Evolutionary conservation across 2,797 vertebrate genomes (phyloP).

Genomic region (Mycteria americana): DNA sequence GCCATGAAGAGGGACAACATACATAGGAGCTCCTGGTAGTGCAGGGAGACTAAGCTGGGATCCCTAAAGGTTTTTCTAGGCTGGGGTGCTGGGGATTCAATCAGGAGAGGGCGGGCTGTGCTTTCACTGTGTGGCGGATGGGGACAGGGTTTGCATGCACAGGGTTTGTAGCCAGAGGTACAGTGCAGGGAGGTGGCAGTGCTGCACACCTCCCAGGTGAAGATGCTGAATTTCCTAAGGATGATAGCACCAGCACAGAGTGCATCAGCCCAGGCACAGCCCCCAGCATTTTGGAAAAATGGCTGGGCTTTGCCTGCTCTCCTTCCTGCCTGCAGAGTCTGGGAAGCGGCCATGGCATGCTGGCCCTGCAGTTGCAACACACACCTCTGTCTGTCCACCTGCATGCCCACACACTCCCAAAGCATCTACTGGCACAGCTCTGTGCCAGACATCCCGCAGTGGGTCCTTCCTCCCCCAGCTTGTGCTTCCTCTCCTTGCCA

Average conservation of each 20-base stretch:
- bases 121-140: not conserved
- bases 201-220: not conserved
- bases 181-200: not conserved
- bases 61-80: not conserved
- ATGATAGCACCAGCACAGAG: not conserved
- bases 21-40: not conserved
- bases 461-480: not conserved
- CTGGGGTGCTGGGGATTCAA: not conserved
- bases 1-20: not conserved
- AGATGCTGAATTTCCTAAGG: not conserved
- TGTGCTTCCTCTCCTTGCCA: not conserved
- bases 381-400: not conserved
- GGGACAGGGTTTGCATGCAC: not conserved
- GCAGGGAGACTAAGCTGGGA: not conserved
- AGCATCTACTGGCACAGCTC: not conserved
- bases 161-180: not conserved
- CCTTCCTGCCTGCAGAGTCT: not conserved
- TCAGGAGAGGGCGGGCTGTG: not conserved
- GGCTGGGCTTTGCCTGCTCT: not conserved
- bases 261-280: not conserved
- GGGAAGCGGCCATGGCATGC: not conserved
- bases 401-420: not conserved
- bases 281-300: not conserved
- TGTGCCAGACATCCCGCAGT: not conserved
- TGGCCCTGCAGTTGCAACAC: not conserved